Base-by-base conservation (phyloP, 2,113 vertebrate genomes). In the Promerops cafer region DNA sequence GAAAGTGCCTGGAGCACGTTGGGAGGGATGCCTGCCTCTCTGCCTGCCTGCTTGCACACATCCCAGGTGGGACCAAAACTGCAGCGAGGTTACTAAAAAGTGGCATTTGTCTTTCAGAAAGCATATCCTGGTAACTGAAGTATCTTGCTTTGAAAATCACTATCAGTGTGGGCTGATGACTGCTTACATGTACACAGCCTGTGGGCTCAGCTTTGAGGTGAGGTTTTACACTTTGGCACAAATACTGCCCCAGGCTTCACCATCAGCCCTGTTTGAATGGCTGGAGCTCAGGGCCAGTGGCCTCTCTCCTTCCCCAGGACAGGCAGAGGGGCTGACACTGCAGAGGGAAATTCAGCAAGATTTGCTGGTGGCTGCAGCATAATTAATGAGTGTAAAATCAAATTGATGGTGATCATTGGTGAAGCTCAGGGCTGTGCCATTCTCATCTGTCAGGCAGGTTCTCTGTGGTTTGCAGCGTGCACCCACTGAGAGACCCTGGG, bases 231-330 rank as follows among this genome's bases (percentile, higher is more conserved):
- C 1, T 6, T n/a, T 19, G 91, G 44, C 26, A 93, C 17, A 7
- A 93, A 24, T 31, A 83, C 70, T 96, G 47, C 33, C 59, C 78
- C 20, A 69, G 89, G 76, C 81, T 89, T 91, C 96, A 97, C 93
- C 90, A 95, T 96, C 68, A 87, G 92, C 74, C 80, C 76, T 64
- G 39, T 66, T 85, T 86, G 95, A 95, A 86, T 44, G n/a, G 52
- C 89, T 87, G 94, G 96, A 96, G 82, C 71, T 90, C 64, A 64
- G 66, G 65, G 68, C n/a, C 1, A 13, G 37, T 82, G 75, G 28
- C 64, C 54, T 75, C 71, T 91, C 72, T 94, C 87, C 80, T 65
- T 22, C 35, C 61, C 56, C 30, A 39, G 88, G 85, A 81, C 63
- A 80, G 54, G 53, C 57, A 90, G 85, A 91, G 82, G 57, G 33